A percentile compares a stretch with the other conserved stretches of the same genome.
phyloP scores from a whole-genome alignment of 2,888 invertebrate species.

The Nemoura dubitans region DNA sequence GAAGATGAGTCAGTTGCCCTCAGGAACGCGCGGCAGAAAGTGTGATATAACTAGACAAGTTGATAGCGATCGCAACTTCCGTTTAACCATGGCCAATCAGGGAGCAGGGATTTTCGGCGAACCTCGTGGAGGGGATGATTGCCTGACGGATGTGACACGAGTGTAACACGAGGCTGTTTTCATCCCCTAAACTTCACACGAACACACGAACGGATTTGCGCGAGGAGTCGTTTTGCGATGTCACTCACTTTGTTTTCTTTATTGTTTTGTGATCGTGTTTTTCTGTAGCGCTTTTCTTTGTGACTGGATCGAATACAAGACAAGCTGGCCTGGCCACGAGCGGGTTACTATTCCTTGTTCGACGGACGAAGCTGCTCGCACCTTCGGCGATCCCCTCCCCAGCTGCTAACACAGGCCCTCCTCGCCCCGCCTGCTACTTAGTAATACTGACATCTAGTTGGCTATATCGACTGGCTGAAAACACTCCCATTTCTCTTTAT shows the following conservation, averaged over 20 bases:
- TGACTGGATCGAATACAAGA: background rate
- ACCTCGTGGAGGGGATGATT: slow-evolving; percentile 18
- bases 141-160: background rate
- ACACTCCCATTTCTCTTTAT: slow-evolving; percentile 34
- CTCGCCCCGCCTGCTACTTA: background rate
- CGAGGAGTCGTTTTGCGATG: background rate
- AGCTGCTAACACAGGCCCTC: background rate
- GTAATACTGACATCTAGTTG: slow-evolving; percentile 26
- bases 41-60: slow-evolving; percentile 34
- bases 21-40: background rate
- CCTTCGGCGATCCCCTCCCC: slow-evolving; percentile 16
- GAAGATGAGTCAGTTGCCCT: background rate
- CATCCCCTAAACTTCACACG: slow-evolving; percentile 27
- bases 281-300: too few relatives aligned
- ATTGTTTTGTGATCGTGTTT: too few relatives aligned
- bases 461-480: background rate
- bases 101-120: background rate
- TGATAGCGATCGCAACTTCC: slow-evolving; percentile 29
- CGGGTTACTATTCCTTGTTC: background rate
- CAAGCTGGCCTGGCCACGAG: background rate
- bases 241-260: too few relatives aligned
- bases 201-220: background rate
- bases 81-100: slow-evolving; percentile 37
- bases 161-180: background rate
- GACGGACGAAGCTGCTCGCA: background rate